These are phyloP conservation scores for Turnix velox DNA, from an alignment of 2,113 vertebrate species.

Conservation along the genomic window DNA sequence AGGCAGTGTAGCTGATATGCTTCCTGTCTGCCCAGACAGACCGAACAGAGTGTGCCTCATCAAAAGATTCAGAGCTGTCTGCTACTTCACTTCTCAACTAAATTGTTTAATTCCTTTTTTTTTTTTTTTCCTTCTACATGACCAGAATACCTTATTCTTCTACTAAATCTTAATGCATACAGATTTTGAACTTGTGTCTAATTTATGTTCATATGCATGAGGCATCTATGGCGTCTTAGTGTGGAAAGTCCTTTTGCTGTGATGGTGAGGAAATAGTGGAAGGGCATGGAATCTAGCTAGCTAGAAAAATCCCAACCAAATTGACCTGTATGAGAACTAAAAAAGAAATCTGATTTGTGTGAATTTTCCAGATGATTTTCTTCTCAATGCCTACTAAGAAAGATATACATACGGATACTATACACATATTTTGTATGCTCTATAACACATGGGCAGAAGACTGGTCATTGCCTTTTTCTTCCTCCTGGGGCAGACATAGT, in stretches of 20 bases:
- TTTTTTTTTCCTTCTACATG: not conserved
- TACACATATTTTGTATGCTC: not conserved
- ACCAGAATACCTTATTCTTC: not conserved
- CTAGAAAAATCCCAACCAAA: not conserved
- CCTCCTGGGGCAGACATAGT: not conserved
- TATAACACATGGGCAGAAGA: not conserved
- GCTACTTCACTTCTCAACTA: not conserved
- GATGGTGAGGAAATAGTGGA: not conserved
- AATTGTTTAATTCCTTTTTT: not conserved
- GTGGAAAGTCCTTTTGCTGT: not conserved
- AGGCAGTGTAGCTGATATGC: not conserved
- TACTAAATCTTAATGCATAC: not conserved
- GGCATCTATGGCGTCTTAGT: not conserved
- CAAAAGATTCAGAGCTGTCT: not conserved
- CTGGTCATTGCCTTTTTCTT: not conserved
- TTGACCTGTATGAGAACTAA: not conserved
- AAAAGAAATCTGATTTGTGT: not conserved
- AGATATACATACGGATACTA: not conserved
- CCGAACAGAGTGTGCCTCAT: fast-evolving
- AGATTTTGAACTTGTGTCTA: not conserved
- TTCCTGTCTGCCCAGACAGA: not conserved
- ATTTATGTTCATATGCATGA: not conserved
- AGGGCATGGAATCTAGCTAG: not conserved
- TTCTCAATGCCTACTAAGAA: not conserved
- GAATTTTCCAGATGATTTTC: not conserved